Base-by-base conservation (phyloP, 1,140 invertebrate genomes). In the Octopus sinensis region DNA sequence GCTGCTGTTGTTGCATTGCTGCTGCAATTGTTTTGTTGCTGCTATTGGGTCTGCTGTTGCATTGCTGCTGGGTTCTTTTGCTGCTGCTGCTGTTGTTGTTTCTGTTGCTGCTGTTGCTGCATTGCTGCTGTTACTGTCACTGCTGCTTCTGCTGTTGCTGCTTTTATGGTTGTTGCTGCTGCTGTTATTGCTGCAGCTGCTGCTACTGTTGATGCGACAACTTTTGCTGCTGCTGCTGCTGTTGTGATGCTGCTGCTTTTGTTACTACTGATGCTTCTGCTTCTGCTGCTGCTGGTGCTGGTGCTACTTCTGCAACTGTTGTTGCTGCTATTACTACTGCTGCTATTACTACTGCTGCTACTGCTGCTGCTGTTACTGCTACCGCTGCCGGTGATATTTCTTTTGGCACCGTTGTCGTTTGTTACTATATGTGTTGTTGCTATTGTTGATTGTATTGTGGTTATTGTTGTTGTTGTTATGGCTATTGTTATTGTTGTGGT, bases 251-350 rank as follows among this genome's bases (percentile, higher is more conserved):
- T 43, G 9, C 9, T 30, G 9, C 9, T 30, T 77, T 71, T 82
- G 78, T 56, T 82, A 79, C 81, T 54, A 76, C 78, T 80, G 54
- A 78, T 56, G 76, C 23, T 76, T 2, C 56, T 76, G 78, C 79
- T 75, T 75, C 77, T 75, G 54, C 78, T 76, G 76, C 78, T 4
- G 80, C 62, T 54, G 78, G 68, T 75, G 80, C 81, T 68, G 53
- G 53, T 73, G 73, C 78, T 75, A 82, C 62, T 75, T 76, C 81
- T 79, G 51, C 81, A 73, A 82, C 81, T 75, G 73, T 78, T 75
- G 62, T 78, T 80, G 80, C 77, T 80, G 76, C 78, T 80, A 79
- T 78, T 80, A 82, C 81, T 53, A 80, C 77, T 80, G 62, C 77
- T 82, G 80, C 77, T 82, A 75, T 54, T 82, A 73, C 56, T 80